phyloP scores from a whole-genome alignment of 2,888 invertebrate genomes.

The Axea sp. region DNA sequence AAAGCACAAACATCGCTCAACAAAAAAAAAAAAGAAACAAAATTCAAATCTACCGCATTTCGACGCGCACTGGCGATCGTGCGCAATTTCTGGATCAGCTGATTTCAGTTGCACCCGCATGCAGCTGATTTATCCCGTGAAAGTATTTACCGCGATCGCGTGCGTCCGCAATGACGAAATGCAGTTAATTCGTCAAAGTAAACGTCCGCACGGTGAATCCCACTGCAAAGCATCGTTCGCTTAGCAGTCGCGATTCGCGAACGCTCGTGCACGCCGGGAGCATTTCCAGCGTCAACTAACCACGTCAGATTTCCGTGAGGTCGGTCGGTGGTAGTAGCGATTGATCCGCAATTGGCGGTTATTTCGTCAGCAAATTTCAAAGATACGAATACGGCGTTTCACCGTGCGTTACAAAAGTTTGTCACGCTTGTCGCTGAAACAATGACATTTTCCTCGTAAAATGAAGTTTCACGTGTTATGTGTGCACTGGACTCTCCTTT shows the following conservation, averaged over 20 bases:
- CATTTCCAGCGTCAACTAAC: constrained; percentile 49
- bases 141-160: constrained; percentile 29
- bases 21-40: too few relatives aligned
- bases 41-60: too few relatives aligned
- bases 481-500: constrained; percentile 83
- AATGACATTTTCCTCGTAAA: constrained; percentile 47
- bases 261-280: constrained; percentile 44
- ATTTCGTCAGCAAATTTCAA: constrained; percentile 37
- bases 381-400: too few relatives aligned
- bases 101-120: constrained; percentile 10
- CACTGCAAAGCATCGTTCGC: neutral
- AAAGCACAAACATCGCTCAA: too few relatives aligned
- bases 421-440: constrained; percentile 1
- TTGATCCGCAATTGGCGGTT: constrained; percentile 18
- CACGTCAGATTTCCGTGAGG: constrained; percentile 60
- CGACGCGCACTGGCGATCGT: too few relatives aligned
- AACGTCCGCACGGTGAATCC: neutral
- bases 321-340: constrained; percentile 27
- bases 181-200: constrained; percentile 16
- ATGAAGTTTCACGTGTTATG: constrained; percentile 83
- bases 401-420: neutral
- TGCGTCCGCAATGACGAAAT: constrained; percentile 37
- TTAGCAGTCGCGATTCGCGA: constrained; percentile 1
- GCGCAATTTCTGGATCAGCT: constrained; percentile 31
- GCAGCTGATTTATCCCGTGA: constrained; percentile 35